Percentiles rank a stretch among this genome's conserved stretches.
phyloP scores from a whole-genome alignment of 2,113 vertebrate genomes.

The Clinocottus analis region DNA sequence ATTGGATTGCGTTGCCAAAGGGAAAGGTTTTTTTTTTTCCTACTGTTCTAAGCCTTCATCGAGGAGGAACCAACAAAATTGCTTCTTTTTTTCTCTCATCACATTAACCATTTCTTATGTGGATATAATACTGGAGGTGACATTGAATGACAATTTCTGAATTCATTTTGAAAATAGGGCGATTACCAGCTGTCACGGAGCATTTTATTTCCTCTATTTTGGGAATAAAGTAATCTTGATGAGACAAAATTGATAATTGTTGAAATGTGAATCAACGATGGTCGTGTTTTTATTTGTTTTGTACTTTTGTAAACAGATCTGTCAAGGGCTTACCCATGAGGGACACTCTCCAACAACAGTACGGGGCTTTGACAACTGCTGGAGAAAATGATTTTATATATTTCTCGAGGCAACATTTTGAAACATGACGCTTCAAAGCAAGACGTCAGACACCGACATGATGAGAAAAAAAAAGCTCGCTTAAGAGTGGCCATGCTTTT shows the following conservation, averaged over 20 bases:
- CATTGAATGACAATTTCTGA: constrained; percentile 32
- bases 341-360: not conserved
- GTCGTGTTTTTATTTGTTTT: not conserved
- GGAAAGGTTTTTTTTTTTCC: constrained; percentile 12
- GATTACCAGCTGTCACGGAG: not conserved
- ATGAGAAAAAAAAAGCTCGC: constrained; percentile 18
- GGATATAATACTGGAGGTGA: constrained; percentile 8
- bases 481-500: constrained; percentile 24
- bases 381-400: constrained; percentile 15
- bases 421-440: constrained; percentile 38
- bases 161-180: constrained; percentile 13
- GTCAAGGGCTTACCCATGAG: not conserved
- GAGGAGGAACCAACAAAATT: constrained; percentile 29
- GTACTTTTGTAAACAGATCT: not conserved
- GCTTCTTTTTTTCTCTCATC: constrained; percentile 10
- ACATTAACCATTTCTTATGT: constrained; percentile 27
- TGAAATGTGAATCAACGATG: not conserved
- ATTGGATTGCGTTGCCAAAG: constrained; percentile 49
- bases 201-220: not conserved
- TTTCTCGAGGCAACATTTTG: constrained; percentile 28
- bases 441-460: constrained; percentile 5
- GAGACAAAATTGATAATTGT: not conserved
- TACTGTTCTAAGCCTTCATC: constrained; percentile 4
- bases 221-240: not conserved
- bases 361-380: not conserved